Base-by-base conservation (phyloP, 2,888 invertebrate genomes). In the Pantelozetes paolii region DNA sequence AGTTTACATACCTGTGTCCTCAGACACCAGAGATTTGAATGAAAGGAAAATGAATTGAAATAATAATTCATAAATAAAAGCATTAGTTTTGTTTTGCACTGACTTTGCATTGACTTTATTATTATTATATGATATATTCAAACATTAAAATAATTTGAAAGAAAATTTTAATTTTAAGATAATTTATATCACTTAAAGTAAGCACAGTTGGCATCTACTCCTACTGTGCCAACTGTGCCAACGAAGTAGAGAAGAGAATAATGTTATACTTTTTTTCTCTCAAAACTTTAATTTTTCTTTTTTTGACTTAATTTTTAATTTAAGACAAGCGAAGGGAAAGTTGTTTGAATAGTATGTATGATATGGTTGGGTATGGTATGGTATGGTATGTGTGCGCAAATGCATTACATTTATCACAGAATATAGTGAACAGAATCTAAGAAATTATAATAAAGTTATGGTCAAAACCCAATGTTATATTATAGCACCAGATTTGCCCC, bases 91-190 rank as follows among this genome's bases (percentile, higher is more conserved):
- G 36, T 36, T 36, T n/a, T n/a, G n/a, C n/a, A n/a, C n/a, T n/a
- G n/a, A n/a, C n/a, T n/a, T n/a, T n/a, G n/a, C 36, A 9, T 36
- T 9, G 36, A 36, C 36, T 36, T 5, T 8, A 36, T 36, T 36
- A 5, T 36, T 9, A 36, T 8, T 36, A 36, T 36, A 36, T 36
- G 36, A 57, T 23, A 28, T 57, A 57, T 57, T 57, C 50, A 50
- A 28, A 57, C 20, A 28, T 57, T 28, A 57, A 54, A 57, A 57
- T 57, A 30, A 5, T 20, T 57, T 57, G 62, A 62, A 20, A 57
- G 62, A 62, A 62, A 57, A 59, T 62, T 62, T 62, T 62, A 62
- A 62, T 62, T 62, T 62, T 32, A 30, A 36, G 62, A 62, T 62
- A 62, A 62, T 62, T 62, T 62, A 62, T 62, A 62, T 62, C 62